phyloP scores from a whole-genome alignment of 1,140 invertebrate genomes.

The Epicauta chinensis region DNA sequence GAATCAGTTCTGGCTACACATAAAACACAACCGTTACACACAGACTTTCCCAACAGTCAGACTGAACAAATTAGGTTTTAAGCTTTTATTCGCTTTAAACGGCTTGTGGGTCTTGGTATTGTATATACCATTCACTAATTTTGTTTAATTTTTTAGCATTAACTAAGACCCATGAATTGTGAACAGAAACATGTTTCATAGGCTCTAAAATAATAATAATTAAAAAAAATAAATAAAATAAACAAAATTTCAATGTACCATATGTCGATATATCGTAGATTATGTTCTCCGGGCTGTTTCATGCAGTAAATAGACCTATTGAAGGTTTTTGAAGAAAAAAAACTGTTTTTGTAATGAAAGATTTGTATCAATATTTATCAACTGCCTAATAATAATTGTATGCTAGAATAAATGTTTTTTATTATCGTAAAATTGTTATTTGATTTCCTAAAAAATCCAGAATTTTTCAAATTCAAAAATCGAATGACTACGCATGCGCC shows the following conservation, averaged over 20 bases:
- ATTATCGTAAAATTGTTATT: constrained; percentile 7
- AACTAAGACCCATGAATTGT: constrained; percentile 22
- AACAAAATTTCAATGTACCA: constrained; percentile 41
- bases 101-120: constrained; percentile 25
- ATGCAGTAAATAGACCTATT: constrained; percentile 19
- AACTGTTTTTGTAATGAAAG: constrained; percentile 38
- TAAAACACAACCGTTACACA: no score
- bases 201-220: no score
- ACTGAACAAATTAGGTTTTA: constrained; percentile 21
- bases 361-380: constrained; percentile 40
- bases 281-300: constrained; percentile 28
- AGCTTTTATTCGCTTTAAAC: constrained; percentile 28
- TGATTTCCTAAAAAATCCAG: no score
- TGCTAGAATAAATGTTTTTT: constrained; percentile 28
- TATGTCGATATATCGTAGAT: constrained; percentile 44
- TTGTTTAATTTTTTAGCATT: constrained; percentile 7
- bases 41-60: constrained; percentile 11
- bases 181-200: constrained; percentile 8
- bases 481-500: no score
- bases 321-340: constrained; percentile 17
- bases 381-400: constrained; percentile 40
- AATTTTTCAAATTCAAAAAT: no score
- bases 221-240: no score
- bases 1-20: constrained; percentile 8
- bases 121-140: constrained; percentile 19